Conservation (phyloP, 2,888 invertebrate species). For the Byasa hedistus region DNA sequence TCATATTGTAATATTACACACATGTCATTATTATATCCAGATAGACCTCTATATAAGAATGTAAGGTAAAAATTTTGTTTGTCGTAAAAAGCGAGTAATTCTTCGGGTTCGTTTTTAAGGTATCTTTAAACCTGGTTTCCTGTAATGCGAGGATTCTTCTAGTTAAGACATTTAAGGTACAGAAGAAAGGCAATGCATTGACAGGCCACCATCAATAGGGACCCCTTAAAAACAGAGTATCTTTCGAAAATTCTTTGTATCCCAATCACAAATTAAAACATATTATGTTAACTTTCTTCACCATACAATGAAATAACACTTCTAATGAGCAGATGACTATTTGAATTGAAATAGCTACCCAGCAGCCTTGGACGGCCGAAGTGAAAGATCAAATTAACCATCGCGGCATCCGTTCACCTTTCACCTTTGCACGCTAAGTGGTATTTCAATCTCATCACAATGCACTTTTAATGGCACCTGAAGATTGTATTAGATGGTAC, state of each 20-base stretch:
- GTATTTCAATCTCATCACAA: constrained; percentile 8
- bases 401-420: constrained; percentile 7
- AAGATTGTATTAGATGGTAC: not conserved
- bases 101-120: too few relatives aligned
- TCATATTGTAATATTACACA: too few relatives aligned
- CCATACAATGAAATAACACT: not conserved
- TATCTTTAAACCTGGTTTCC: too few relatives aligned
- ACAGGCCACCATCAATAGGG: too few relatives aligned
- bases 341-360: not conserved
- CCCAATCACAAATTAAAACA: not conserved
- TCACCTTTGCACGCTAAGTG: constrained; percentile 2
- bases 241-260: not conserved
- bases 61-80: too few relatives aligned
- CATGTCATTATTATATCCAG: too few relatives aligned
- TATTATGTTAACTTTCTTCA: not conserved
- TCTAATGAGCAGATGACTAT: not conserved
- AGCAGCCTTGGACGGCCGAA: not conserved
- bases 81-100: too few relatives aligned
- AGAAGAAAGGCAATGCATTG: too few relatives aligned
- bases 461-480: constrained; percentile 1
- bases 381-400: constrained; percentile 12
- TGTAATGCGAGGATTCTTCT: too few relatives aligned
- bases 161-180: too few relatives aligned
- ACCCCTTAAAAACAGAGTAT: not conserved
- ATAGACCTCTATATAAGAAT: too few relatives aligned